Base-by-base conservation (phyloP, 2,797 vertebrate species). In the Steatocranus sp. region DNA sequence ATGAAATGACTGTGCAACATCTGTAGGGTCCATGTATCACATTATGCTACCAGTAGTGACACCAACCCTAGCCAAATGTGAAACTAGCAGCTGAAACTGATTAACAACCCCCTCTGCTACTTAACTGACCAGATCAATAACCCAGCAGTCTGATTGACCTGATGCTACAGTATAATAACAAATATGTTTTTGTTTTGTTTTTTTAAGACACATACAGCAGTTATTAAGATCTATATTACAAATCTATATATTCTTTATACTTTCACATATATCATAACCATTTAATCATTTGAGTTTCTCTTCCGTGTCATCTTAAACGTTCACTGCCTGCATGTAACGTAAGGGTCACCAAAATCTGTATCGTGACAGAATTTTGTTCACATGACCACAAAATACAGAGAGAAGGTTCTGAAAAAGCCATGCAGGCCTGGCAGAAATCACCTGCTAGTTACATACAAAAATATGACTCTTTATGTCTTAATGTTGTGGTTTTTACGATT, bases 221-320 rank as follows among this genome's bases (percentile, higher is more conserved):
- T 12, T 36, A 61, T 61, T 61, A 34, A 61, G 18, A 61, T 8
- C 2, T 0, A 1, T 36, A 36, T 61, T 5, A 61, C 6, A 1
- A n/a, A 36, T 36, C 56, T 43, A 14, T 6, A 14, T 43, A 43
- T 14, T 43, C 41, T n/a, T 25, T 25, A 0, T 0, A 25, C 23
- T 0, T 53, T 25, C 11, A 2, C 50, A 7, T 34, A 61, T 3
- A 61, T 34, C 2, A 34, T 34, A 2, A n/a, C 11, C 32, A 36
- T 36, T 0, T 0, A 5, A 36, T 61, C 18, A 36, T 63, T 34
- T 12, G 2, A n/a, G 17, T 61, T 61, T 34, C 6, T 34, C 30
- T 61, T n/a, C 17, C 0, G 1, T 61, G 30, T 0, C 4, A 61
- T 36, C 17, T 20, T 36, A 34, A 61, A 61, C 6, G 2, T 3